A percentile compares a stretch with the other conserved stretches of the same genome.
phyloP scores from a whole-genome alignment of 2,113 vertebrate species.

The Planiliza haematocheilus region DNA sequence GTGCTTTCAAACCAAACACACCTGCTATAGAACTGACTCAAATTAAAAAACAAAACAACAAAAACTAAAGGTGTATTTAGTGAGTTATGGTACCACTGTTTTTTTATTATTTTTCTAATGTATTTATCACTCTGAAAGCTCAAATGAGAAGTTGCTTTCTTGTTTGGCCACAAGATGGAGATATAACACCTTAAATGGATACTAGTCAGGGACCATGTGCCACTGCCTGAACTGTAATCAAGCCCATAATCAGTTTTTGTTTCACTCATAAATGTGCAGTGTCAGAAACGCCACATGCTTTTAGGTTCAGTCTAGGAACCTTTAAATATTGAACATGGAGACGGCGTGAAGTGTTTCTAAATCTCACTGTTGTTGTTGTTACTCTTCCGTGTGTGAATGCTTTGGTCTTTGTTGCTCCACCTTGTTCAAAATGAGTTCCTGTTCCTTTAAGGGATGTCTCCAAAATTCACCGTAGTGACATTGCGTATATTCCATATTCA shows the following conservation, averaged over 20 bases:
- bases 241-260: conserved; percentile 22
- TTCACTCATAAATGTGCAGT: not conserved
- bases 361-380: not conserved
- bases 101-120: too few relatives aligned
- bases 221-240: conserved; percentile 1
- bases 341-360: not conserved
- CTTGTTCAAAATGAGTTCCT: conserved; percentile 61
- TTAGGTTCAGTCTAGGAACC: not conserved
- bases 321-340: not conserved
- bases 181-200: conserved; percentile 40
- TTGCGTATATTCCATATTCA: conserved; percentile 69
- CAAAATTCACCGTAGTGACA: conserved; percentile 57
- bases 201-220: conserved; percentile 5
- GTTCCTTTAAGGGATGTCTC: conserved; percentile 75
- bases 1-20: too few relatives aligned
- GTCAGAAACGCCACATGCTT: not conserved
- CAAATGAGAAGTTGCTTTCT: not conserved
- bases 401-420: conserved; percentile 60
- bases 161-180: conserved; percentile 72
- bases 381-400: not conserved
- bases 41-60: too few relatives aligned
- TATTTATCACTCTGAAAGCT: too few relatives aligned
- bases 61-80: too few relatives aligned
- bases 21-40: too few relatives aligned
- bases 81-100: too few relatives aligned